These are phyloP conservation scores for Ceryle rudis DNA, from an alignment of 2,797 vertebrate species.

Conservation along the genomic window DNA sequence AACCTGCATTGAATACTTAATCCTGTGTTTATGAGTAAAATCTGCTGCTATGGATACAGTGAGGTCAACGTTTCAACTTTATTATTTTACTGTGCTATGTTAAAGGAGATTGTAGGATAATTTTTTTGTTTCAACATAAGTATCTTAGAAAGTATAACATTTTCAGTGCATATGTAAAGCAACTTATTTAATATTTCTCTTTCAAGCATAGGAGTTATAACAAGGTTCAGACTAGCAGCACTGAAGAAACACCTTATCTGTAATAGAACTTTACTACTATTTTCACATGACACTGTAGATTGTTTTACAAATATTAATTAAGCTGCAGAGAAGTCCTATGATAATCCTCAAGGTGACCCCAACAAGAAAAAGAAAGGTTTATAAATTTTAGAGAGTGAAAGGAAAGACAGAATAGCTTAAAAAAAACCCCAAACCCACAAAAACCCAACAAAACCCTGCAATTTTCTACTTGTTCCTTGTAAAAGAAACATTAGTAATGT, in stretches of 20 bases:
- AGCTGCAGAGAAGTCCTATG: background rate
- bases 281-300: background rate
- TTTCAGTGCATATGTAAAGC: constrained; percentile 19
- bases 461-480: background rate
- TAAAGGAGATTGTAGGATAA: constrained; percentile 5
- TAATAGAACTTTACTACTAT: background rate
- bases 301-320: constrained; percentile 8
- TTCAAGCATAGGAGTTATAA: background rate
- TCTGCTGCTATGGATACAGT: constrained; percentile 73
- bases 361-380: background rate
- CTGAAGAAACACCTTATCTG: background rate
- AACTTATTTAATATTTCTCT: constrained; percentile 42
- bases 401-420: background rate
- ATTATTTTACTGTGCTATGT: constrained; percentile 8
- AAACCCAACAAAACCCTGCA: background rate
- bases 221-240: background rate
- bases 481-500: background rate
- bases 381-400: background rate
- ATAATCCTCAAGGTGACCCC: constrained; percentile 13
- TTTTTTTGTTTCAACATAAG: constrained; percentile 30
- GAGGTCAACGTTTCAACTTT: constrained; percentile 45
- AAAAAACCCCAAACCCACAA: no score
- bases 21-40: constrained; percentile 51
- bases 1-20: constrained; percentile 42
- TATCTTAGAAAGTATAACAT: background rate